Conservation (phyloP, 1,140 invertebrate species). For the Macrosteles quadrilineatus region DNA sequence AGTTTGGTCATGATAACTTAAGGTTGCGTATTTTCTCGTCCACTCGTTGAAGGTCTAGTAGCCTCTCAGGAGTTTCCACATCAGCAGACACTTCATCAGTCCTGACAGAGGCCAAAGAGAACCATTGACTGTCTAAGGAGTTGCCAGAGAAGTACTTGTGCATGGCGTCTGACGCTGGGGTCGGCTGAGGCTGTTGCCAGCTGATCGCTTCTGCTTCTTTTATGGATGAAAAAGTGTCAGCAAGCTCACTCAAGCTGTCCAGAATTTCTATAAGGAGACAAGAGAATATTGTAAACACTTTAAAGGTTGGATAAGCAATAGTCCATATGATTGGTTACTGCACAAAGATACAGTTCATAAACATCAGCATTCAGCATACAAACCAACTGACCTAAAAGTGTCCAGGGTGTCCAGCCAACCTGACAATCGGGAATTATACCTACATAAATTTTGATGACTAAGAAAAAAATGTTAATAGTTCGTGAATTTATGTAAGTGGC, state of each 20-base stretch:
- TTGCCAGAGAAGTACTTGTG: background rate
- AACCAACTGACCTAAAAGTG: no score
- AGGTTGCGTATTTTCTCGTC: background rate
- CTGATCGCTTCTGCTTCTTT: background rate
- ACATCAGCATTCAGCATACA: no score
- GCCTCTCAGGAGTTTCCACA: background rate
- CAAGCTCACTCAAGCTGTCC: background rate
- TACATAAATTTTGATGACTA: no score
- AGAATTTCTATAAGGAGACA: background rate
- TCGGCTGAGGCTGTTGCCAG: background rate
- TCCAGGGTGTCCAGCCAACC: no score
- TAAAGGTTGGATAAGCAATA: no score
- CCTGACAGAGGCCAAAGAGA: background rate
- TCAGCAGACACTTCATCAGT: background rate
- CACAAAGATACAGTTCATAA: no score
- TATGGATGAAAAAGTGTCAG: background rate
- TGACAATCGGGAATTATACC: no score
- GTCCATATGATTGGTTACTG: no score
- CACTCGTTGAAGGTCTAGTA: background rate
- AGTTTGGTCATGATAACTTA: background rate
- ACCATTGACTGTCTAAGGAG: background rate
- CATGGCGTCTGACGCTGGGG: background rate
- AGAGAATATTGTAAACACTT: no score
- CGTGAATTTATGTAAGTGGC: no score
- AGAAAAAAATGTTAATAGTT: no score